These are phyloP conservation scores for Bergia sp. DNA, from an alignment of 92 coral and sea anemone species.

Conservation along the genomic window DNA sequence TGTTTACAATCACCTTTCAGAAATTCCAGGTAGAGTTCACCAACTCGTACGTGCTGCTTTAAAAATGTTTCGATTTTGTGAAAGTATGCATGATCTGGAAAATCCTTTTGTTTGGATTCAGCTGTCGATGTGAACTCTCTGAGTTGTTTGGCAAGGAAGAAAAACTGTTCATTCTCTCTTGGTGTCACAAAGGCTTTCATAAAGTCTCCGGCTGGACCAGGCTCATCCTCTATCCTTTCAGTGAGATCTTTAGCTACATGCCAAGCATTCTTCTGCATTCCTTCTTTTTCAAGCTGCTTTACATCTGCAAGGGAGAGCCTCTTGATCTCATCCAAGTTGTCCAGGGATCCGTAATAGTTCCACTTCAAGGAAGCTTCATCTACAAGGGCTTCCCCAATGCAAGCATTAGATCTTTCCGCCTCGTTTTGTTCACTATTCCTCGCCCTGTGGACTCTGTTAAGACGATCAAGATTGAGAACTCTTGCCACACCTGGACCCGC, in stretches of 20 bases:
- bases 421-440: no score
- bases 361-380: slow-evolving; percentile 51
- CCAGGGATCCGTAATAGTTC: neutral
- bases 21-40: slow-evolving; percentile 25
- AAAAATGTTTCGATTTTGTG: slow-evolving; percentile 13
- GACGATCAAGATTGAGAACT: slow-evolving; percentile 55
- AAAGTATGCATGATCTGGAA: slow-evolving; percentile 4
- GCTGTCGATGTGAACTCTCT: neutral
- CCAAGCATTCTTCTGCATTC: slow-evolving; percentile 48
- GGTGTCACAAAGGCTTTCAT: slow-evolving; percentile 24
- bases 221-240: neutral
- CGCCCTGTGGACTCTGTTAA: slow-evolving; percentile 54
- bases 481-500: slow-evolving; percentile 67
- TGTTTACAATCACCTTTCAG: neutral
- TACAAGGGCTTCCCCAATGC: slow-evolving; percentile 52
- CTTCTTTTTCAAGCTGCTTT: slow-evolving; percentile 31
- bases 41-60: slow-evolving; percentile 4
- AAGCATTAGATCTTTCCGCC: slow-evolving; percentile 64
- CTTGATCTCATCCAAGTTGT: slow-evolving; percentile 21
- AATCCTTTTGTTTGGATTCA: neutral
- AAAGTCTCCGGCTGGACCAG: neutral
- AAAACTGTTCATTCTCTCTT: slow-evolving; percentile 46
- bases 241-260: slow-evolving; percentile 2
- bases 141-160: slow-evolving; percentile 31
- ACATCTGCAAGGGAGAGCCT: slow-evolving; percentile 33